Conservation (phyloP, 2,113 vertebrate species). For the Colinus virginianus region DNA sequence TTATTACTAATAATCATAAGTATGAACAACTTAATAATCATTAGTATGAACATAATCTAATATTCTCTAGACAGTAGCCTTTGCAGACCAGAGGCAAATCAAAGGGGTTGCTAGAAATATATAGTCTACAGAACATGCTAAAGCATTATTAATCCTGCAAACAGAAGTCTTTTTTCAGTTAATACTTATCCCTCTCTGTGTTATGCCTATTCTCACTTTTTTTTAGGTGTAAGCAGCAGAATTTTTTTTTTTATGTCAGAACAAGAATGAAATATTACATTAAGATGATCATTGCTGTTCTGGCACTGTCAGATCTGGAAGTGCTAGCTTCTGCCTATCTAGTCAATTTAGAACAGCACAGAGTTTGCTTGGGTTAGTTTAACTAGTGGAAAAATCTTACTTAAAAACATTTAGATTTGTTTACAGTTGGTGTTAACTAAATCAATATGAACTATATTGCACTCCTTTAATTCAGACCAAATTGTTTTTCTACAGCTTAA, state of each 20-base stretch:
- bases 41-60: neutral
- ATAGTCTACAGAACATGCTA: neutral
- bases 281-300: neutral
- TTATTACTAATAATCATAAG: neutral
- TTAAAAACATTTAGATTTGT: neutral
- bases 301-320: neutral
- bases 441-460: neutral
- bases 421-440: neutral
- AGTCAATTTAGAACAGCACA: neutral
- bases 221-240: neutral
- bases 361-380: neutral
- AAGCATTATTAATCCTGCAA: conserved; percentile 28
- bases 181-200: neutral
- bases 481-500: neutral
- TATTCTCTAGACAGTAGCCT: neutral
- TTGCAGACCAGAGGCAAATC: neutral
- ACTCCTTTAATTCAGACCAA: neutral
- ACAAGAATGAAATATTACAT: neutral
- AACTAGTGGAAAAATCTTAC: neutral
- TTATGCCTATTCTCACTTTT: neutral
- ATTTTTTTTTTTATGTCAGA: neutral
- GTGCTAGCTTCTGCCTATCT: neutral
- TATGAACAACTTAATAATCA: neutral
- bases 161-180: conserved; percentile 5
- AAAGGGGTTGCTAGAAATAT: neutral